Evolutionary conservation across 2,888 invertebrate species (phyloP).

Genomic region (Invenusta paracnida): DNA sequence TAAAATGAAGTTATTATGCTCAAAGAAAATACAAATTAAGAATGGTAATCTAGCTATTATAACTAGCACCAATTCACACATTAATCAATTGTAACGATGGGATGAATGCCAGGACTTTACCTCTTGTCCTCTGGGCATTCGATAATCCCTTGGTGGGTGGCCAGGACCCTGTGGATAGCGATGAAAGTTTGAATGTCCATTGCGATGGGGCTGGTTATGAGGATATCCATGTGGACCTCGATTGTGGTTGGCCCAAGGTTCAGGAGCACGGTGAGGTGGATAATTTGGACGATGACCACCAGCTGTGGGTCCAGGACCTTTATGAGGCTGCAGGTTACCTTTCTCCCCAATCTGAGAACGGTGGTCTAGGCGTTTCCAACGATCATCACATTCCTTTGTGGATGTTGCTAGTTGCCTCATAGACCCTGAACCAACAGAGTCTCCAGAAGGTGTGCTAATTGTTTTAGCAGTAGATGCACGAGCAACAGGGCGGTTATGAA

Average conservation of each 20-base stretch:
- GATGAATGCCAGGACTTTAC: slow-evolving; percentile 27
- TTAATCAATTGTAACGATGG: slow-evolving; percentile 1
- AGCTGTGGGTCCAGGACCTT: not conserved
- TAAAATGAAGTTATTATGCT: not conserved
- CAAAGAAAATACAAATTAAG: not conserved
- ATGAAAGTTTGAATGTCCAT: not conserved
- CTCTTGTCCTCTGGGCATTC: slow-evolving; percentile 16
- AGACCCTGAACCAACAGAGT: not conserved
- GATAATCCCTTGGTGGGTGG: not conserved
- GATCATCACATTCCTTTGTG: not conserved
- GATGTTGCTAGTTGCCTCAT: not conserved
- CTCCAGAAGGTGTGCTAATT: not conserved
- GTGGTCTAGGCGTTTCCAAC: not conserved
- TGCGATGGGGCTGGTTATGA: not conserved
- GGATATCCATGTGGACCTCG: not conserved
- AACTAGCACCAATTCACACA: not conserved
- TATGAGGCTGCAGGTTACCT: not conserved
- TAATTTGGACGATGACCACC: not conserved
- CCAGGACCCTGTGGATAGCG: not conserved
- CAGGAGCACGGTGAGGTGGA: not conserved
- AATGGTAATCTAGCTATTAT: not conserved
- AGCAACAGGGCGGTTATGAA: not conserved
- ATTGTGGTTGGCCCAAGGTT: not conserved
- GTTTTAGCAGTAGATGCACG: not conserved
- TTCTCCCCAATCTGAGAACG: not conserved